Percentiles rank a stretch among this genome's conserved stretches.
Evolutionary conservation across 2,888 invertebrate species (phyloP).

Genomic region (Epiblema foenella): DNA sequence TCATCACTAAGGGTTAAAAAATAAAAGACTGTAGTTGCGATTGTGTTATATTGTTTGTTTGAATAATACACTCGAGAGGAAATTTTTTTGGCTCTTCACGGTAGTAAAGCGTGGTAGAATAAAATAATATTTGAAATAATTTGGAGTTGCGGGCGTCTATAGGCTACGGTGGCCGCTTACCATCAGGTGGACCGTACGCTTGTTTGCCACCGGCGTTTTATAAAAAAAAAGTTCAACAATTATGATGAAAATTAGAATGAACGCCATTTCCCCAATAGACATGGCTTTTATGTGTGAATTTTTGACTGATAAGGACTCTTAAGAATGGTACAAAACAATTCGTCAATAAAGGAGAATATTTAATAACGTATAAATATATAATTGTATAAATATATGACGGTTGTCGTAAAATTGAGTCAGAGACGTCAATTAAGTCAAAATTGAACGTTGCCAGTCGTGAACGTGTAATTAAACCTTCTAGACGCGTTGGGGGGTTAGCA

Average conservation of each 20-base stretch:
- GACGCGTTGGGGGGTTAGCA: slow-evolving; percentile 30
- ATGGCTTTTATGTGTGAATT: too few relatives aligned
- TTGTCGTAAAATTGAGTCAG: slow-evolving; percentile 41
- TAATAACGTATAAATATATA: slow-evolving; percentile 41
- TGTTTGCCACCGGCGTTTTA: too few relatives aligned
- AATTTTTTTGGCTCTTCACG: too few relatives aligned
- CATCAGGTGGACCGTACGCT: too few relatives aligned
- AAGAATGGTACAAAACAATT: slow-evolving; percentile 21
- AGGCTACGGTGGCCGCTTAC: too few relatives aligned
- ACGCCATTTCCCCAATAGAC: too few relatives aligned
- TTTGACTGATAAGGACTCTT: too few relatives aligned
- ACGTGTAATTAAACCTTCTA: slow-evolving; percentile 39
- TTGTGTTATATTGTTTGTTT: neutral
- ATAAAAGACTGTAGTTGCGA: neutral
- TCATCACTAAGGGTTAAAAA: slow-evolving; percentile 19
- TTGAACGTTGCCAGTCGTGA: slow-evolving; percentile 42
- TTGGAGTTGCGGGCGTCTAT: too few relatives aligned
- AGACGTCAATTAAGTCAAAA: slow-evolving; percentile 44
- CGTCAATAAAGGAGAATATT: slow-evolving; percentile 36
- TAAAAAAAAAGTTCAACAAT: too few relatives aligned
- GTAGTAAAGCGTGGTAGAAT: too few relatives aligned
- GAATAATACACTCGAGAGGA: neutral
- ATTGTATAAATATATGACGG: slow-evolving; percentile 42
- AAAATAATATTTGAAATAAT: too few relatives aligned
- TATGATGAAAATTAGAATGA: too few relatives aligned